These are phyloP conservation scores for Felis catus DNA, from an alignment of 2,113 vertebrate genomes.

Conservation along the genomic window F.catus_Fca126_mat1.0 CM031413.1:3794001-3794500, in stretches of 20 bases:
- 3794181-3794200: background rate
- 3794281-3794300: background rate
- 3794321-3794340: too few relatives aligned
- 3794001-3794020: background rate
- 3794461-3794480: background rate
- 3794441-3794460: background rate
- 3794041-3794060: background rate
- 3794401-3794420: background rate
- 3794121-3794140: rapidly evolving
- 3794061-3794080: background rate
- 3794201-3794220: rapidly evolving
- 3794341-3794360: background rate
- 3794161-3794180: background rate
- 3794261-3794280: background rate
- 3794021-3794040: rapidly evolving
- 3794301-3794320: too few relatives aligned
- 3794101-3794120: background rate
- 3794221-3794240: too few relatives aligned
- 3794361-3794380: rapidly evolving
- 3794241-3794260: background rate
- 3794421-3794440: background rate
- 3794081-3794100: background rate
- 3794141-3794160: too few relatives aligned
- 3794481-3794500: background rate
- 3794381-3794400: background rate